Percentiles rank a stretch among this genome's conserved stretches.
Conservation (phyloP, 2,797 vertebrate species). For the Rousettus madagascariensis region DNA sequence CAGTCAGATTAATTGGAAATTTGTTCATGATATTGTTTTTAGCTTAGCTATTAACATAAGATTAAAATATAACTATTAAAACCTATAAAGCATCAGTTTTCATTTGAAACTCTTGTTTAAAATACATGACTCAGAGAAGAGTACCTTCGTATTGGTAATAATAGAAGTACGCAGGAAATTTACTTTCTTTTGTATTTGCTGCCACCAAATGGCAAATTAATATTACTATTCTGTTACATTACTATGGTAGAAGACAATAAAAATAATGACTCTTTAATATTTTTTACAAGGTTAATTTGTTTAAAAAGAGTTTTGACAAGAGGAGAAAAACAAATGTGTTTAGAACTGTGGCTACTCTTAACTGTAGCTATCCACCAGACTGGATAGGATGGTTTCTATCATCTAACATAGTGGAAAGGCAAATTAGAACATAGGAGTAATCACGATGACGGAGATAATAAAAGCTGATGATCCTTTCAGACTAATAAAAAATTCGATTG, state of each 20-base stretch:
- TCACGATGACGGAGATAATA: background rate
- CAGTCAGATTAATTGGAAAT: background rate
- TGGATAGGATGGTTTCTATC: background rate
- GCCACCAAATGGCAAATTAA: conserved; percentile 66
- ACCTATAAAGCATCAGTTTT: background rate
- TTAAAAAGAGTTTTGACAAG: conserved; percentile 38
- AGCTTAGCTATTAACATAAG: conserved; percentile 13
- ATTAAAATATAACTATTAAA: conserved; percentile 6
- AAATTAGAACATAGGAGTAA: background rate
- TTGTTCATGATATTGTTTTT: background rate
- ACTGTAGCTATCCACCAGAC: background rate
- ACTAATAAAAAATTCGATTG: background rate
- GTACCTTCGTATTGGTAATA: background rate
- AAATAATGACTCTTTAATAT: conserved; percentile 5
- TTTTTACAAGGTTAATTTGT: conserved; percentile 6
- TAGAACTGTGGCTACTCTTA: background rate
- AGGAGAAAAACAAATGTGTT: background rate
- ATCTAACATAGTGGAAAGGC: background rate
- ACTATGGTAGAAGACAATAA: background rate
- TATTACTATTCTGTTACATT: background rate
- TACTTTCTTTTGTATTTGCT: conserved; percentile 60
- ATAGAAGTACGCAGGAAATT: background rate
- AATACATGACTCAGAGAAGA: conserved; percentile 19
- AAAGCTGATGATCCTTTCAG: conserved; percentile 23
- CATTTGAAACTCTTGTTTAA: conserved; percentile 5